Evolutionary conservation across 1,140 invertebrate genomes (phyloP), one percentile per base, ranked within the genome.

Genomic region (Rhyzopertha dominica): DNA sequence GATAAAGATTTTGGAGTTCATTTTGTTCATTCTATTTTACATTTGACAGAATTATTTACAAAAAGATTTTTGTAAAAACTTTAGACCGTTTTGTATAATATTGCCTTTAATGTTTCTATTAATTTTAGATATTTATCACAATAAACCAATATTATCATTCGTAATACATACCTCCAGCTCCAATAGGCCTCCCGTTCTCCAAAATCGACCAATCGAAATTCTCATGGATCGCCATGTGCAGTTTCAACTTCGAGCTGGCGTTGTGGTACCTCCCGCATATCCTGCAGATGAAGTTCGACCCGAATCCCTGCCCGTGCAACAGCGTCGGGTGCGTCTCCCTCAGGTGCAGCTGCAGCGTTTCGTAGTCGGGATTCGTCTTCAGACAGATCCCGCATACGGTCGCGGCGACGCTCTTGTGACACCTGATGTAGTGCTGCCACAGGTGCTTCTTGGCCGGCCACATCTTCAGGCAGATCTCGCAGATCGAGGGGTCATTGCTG

Each of bases 381-480:
- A 79, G 48, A 45, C 78, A 79, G 22, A 80, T 77, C 0, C 78
- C 78, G 43, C 77, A 80, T 2, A 77, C 74, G 0, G 76, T 75
- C 0, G 75, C 75, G 0, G 77, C 76, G 43, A 74, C 74, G 2
- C 64, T 58, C 19, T 73, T 68, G 57, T 80, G 78, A 49, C 76
- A 78, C 5, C 78, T 60, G 20, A 79, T 79, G 14, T 79, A 61
- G 55, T 80, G 78, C 51, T 79, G 77, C 78, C 78, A 80, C 0
- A 79, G 56, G 48, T 79, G 77, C 49, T 77, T 77, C 45, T 77
- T 77, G 0, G 74, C 75, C 0, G 76, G 75, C 76, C 76, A 80
- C 13, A 70, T 72, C 56, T 79, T 80, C 1, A 70, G 71, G 44
- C 78, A 80, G 1, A 79, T 73, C 40, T 78, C 75, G 47, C 78